These are phyloP conservation scores for Forficula auricularia DNA, from an alignment of 1,140 invertebrate genomes.

Conservation along the genomic window DNA sequence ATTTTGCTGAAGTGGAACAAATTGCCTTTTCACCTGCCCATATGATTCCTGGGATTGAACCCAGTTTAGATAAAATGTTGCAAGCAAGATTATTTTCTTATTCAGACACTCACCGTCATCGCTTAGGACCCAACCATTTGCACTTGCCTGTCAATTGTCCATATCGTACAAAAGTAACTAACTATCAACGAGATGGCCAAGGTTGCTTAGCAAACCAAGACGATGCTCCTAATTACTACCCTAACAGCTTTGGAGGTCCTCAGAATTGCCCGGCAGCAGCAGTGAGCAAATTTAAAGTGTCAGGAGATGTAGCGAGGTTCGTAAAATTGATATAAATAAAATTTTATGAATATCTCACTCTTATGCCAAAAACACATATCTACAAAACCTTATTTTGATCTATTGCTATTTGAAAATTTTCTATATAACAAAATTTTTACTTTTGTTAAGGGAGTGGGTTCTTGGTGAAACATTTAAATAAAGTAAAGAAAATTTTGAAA, in stretches of 20 bases:
- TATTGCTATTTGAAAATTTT: too few relatives aligned
- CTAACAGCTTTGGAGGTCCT: conserved; percentile 84
- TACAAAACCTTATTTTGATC: too few relatives aligned
- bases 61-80: conserved; percentile 88
- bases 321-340: too few relatives aligned
- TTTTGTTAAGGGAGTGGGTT: too few relatives aligned
- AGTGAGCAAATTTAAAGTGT: conserved; percentile 16
- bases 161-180: conserved; percentile 36
- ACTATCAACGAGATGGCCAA: conserved; percentile 83
- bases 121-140: conserved; percentile 80
- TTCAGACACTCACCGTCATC: conserved; percentile 82
- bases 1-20: conserved; percentile 91
- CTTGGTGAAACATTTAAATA: too few relatives aligned
- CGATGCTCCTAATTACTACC: conserved; percentile 84
- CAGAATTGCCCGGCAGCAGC: conserved; percentile 33
- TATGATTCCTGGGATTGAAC: conserved; percentile 77
- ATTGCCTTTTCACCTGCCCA: conserved; percentile 83
- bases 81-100: conserved; percentile 84
- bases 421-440: too few relatives aligned
- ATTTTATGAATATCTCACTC: too few relatives aligned
- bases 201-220: conserved; percentile 40
- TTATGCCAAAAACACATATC: too few relatives aligned
- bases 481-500: too few relatives aligned
- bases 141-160: conserved; percentile 94
- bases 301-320: conserved; percentile 33